A percentile compares a stretch with the other conserved stretches of the same genome.
These are phyloP conservation scores for Oxytorus armatus DNA, from an alignment of 2,888 invertebrate genomes.

Conservation along the genomic window DNA sequence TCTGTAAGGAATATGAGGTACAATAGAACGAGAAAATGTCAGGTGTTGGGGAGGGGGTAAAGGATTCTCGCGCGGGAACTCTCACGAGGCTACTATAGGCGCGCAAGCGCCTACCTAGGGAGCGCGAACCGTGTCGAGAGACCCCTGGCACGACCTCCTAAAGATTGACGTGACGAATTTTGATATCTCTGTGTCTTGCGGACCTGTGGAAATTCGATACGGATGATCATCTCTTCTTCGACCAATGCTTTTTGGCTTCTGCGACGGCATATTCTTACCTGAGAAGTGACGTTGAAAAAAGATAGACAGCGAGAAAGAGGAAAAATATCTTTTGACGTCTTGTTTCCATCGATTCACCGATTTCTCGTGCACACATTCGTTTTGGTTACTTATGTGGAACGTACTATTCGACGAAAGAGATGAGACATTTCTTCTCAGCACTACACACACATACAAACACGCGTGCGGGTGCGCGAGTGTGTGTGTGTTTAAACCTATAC, in stretches of 20 bases:
- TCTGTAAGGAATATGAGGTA: neutral
- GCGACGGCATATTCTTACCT: conserved; percentile 39
- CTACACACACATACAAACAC: conserved; percentile 22
- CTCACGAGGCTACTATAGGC: conserved; percentile 17
- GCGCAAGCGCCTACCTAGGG: neutral
- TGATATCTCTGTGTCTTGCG: conserved; percentile 66
- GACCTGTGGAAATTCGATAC: conserved; percentile 74
- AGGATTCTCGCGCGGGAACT: conserved; percentile 19
- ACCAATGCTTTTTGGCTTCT: conserved; percentile 48
- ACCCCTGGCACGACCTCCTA: conserved; percentile 53
- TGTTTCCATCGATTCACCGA: conserved; percentile 61
- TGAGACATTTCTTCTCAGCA: conserved; percentile 54
- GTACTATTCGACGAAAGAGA: conserved; percentile 30
- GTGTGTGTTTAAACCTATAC: conserved; percentile 9
- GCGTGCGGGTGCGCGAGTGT: too few relatives aligned
- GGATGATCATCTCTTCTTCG: conserved; percentile 75
- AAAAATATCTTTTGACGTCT: conserved; percentile 66
- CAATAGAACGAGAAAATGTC: neutral
- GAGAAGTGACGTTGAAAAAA: conserved; percentile 9
- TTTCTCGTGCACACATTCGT: conserved; percentile 58
- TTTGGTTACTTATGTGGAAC: conserved; percentile 62
- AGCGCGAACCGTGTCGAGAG: neutral
- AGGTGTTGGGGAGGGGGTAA: neutral
- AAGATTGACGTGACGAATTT: conserved; percentile 80
- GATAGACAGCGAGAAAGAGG: conserved; percentile 15